phyloP scores from a whole-genome alignment of 1,140 invertebrate species.

The Hylyphantes graminicola region DNA sequence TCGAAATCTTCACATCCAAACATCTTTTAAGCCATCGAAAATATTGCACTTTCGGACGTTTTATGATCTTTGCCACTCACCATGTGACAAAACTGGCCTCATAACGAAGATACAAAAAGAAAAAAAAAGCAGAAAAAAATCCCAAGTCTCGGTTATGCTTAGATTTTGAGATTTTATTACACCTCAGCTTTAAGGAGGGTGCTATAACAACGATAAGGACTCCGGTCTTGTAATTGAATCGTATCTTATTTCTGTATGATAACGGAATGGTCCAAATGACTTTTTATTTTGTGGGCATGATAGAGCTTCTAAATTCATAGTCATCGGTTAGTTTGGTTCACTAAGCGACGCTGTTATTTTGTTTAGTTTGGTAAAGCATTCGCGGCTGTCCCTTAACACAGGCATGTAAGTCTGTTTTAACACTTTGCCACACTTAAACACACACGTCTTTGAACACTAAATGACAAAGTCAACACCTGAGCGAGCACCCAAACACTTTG shows the following conservation, averaged over 20 bases:
- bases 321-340: too few species aligned
- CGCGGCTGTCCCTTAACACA: too few species aligned
- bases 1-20: neutral
- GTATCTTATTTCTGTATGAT: slow-evolving; percentile 16
- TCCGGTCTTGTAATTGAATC: slow-evolving; percentile 34
- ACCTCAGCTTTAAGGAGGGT: slow-evolving; percentile 8
- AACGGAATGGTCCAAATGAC: too few species aligned
- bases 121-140: slow-evolving; percentile 4
- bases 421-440: too few species aligned
- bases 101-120: neutral
- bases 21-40: slow-evolving; percentile 11
- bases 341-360: too few species aligned
- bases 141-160: slow-evolving; percentile 14
- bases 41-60: slow-evolving; percentile 28
- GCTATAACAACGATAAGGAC: slow-evolving; percentile 50
- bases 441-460: too few species aligned
- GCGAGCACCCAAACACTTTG: too few species aligned
- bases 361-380: too few species aligned
- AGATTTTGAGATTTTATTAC: slow-evolving; percentile 14
- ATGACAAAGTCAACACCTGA: too few species aligned
- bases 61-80: slow-evolving; percentile 50
- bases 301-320: too few species aligned
- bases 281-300: too few species aligned
- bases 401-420: too few species aligned
- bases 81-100: slow-evolving; percentile 27